phyloP scores from a whole-genome alignment of 2,888 invertebrate species.

The Yponomeuta cagnagella region DNA sequence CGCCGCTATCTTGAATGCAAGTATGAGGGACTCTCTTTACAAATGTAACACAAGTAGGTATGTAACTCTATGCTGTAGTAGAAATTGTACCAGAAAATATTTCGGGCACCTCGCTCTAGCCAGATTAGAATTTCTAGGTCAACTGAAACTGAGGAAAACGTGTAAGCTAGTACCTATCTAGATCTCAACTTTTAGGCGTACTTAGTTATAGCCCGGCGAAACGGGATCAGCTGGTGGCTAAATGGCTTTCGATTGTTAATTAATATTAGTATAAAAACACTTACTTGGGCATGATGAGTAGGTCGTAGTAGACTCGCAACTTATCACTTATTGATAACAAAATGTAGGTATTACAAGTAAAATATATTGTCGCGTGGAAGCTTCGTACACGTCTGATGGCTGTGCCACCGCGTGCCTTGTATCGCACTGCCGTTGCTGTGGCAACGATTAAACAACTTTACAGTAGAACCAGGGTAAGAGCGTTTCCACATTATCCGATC shows the following conservation, averaged over 20 bases:
- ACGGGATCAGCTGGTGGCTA: constrained; percentile 6
- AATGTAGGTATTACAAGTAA: constrained; percentile 22
- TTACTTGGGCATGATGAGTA: neutral
- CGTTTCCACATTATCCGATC: no score
- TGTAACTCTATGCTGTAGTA: neutral
- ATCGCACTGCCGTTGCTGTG: constrained; percentile 64
- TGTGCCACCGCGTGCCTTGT: constrained; percentile 51
- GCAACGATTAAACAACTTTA: constrained; percentile 68
- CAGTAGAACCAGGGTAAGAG: constrained; percentile 33
- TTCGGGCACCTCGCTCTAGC: neutral
- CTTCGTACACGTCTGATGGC: constrained; percentile 44
- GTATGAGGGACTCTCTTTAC: neutral
- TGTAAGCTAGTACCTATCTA: neutral
- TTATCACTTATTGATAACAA: constrained; percentile 21
- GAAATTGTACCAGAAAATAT: neutral
- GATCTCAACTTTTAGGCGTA: neutral
- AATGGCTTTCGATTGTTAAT: neutral
- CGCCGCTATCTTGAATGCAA: neutral
- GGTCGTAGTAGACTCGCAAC: constrained; percentile 10
- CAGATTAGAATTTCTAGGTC: constrained; percentile 12
- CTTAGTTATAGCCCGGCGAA: neutral
- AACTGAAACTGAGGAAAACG: constrained; percentile 1
- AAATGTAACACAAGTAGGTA: neutral
- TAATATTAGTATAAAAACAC: neutral
- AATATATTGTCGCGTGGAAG: constrained; percentile 50